Evolutionary conservation across 2,888 invertebrate species (phyloP), one percentile per base, ranked within the genome.

Genomic region (Oxyteleia sp.): DNA sequence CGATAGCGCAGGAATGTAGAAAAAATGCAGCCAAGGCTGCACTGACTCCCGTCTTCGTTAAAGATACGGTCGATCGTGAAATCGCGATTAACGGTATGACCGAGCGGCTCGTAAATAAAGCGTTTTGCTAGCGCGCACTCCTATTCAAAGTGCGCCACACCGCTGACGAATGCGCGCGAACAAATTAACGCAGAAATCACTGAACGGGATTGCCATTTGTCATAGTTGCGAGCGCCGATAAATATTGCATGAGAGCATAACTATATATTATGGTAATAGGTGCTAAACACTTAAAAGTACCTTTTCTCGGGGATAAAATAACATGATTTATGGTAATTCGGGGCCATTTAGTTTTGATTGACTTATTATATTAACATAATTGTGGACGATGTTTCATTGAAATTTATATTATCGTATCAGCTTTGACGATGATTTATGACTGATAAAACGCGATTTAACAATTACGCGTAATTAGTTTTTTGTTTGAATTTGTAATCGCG

Each of bases 61-160:
- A n/a, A 74, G 74, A 74, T 74, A 74, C 63, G 29, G 64, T 55
- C 47, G 66, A 75, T 75, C 75, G 75, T 75, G 75, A 75, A 75
- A 75, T 75, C 64, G 64, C 74, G 64, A 74, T 74, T 74, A 63
- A 74, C 74, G 63, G 74, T 74, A 74, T 64, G 74, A 74, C 55
- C 64, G 55, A 26, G 63, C 55, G 55, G 55, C 74, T 45, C 74
- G 45, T 64, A 55, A 64, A 66, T 66, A 66, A 75, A 59, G 49
- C 66, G 51, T 49, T 75, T 75, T 66, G 45, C 38, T 47, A 47
- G 47, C 47, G 20, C 18, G 16, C 51, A n/a, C 10, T 55, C 23
- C 53, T 41, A 66, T 29, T 26, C 13, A 32, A 53, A 13, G 49
- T 5, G 4, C 3, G n/a, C 38, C 18, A 20, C 16, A 23, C 2